These are phyloP conservation scores for Pecten maximus DNA, from an alignment of 2,888 invertebrate species.

Conservation along the genomic window DNA sequence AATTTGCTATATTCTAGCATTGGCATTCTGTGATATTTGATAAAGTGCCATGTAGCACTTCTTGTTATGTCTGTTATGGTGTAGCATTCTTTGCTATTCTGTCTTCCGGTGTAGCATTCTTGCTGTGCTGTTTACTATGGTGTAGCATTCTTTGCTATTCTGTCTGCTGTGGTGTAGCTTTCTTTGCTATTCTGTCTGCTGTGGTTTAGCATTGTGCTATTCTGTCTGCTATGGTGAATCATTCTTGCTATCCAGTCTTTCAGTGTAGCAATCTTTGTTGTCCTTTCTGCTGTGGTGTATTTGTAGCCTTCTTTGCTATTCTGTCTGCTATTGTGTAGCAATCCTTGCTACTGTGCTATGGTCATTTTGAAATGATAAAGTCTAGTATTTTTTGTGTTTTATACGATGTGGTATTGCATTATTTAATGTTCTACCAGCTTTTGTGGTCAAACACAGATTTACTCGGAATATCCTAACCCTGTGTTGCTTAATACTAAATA, in stretches of 20 bases:
- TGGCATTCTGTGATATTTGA: neutral
- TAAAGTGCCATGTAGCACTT: no score
- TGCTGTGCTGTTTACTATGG: neutral
- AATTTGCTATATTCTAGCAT: neutral
- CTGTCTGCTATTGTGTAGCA: neutral
- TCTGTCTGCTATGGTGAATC: neutral
- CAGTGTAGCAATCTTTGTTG: no score
- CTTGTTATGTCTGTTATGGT: neutral
- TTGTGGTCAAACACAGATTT: no score
- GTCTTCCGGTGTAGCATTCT: neutral
- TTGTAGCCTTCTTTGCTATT: neutral
- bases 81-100: neutral
- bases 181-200: neutral
- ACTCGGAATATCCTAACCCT: no score
- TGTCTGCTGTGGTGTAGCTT: neutral
- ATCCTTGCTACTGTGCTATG: neutral
- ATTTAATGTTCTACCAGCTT: neutral
- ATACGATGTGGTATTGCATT: neutral
- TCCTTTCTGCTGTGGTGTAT: neutral
- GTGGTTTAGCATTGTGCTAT: neutral
- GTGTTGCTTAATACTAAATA: no score
- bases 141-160: neutral
- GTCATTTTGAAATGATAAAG: no score
- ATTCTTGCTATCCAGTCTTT: no score
- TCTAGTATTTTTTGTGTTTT: no score